A percentile compares a stretch with the other conserved stretches of the same genome.
phyloP scores from a whole-genome alignment of 2,113 vertebrate species.

The Gallinago media region DNA sequence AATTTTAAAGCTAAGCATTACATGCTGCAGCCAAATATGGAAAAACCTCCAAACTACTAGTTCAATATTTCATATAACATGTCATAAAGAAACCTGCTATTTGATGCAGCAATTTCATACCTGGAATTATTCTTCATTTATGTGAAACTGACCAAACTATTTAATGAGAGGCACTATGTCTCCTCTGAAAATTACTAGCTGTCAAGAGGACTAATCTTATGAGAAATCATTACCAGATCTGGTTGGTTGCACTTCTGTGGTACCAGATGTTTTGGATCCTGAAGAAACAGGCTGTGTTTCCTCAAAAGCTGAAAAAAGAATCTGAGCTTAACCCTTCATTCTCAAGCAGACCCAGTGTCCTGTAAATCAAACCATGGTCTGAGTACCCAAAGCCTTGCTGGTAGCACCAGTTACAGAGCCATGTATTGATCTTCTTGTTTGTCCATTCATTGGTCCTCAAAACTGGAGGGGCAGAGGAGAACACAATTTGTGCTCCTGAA shows the following conservation, averaged over 20 bases:
- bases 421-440: no score
- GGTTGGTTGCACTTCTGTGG: slow-evolving; percentile 44
- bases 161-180: neutral
- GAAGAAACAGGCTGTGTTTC: slow-evolving; percentile 66
- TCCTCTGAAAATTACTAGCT: neutral
- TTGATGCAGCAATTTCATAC: neutral
- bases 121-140: neutral
- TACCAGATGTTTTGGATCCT: slow-evolving; percentile 55
- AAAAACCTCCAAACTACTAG: neutral
- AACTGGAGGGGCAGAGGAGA: no score
- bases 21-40: neutral
- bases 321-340: no score
- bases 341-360: no score
- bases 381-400: no score
- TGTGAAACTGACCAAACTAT: neutral
- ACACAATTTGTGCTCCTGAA: no score
- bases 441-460: no score
- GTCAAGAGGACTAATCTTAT: neutral
- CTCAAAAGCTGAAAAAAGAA: slow-evolving; percentile 72
- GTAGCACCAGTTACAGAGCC: no score
- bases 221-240: slow-evolving; percentile 54
- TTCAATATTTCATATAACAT: neutral
- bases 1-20: neutral
- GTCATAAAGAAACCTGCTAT: neutral
- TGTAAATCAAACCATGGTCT: no score